A percentile compares a stretch with the other conserved stretches of the same genome.
Evolutionary conservation across 1,140 invertebrate species (phyloP).

Genomic region (Lasioglossum baleicum): DNA sequence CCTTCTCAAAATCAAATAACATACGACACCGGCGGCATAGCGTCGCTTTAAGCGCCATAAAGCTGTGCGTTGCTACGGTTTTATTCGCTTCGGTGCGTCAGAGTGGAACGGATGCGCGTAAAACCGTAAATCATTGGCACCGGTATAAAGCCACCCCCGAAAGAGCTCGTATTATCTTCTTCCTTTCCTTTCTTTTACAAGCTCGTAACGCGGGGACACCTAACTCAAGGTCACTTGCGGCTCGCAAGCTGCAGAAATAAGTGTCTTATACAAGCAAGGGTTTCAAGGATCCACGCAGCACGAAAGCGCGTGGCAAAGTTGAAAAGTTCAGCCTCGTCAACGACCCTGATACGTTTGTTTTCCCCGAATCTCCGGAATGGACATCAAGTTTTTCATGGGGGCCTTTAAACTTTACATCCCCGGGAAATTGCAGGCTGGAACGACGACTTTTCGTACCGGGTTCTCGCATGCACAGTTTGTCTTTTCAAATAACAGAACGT

Average conservation of each 20-base stretch:
- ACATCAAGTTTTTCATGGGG: background rate
- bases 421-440: background rate
- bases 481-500: background rate
- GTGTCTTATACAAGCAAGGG: too few relatives aligned
- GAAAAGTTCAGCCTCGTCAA: background rate
- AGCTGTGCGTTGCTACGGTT: background rate
- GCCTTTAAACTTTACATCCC: background rate
- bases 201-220: background rate
- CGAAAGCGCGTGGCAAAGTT: background rate
- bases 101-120: background rate
- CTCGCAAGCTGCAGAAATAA: too few relatives aligned
- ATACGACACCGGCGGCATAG: background rate
- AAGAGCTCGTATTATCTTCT: background rate
- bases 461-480: background rate
- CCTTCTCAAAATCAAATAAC: background rate
- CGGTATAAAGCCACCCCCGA: slow-evolving; percentile 3
- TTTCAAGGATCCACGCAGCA: background rate
- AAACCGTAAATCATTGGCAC: slow-evolving; percentile 15
- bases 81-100: slow-evolving; percentile 17
- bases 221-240: slow-evolving; percentile 38
- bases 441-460: background rate
- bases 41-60: slow-evolving; percentile 1
- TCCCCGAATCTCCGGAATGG: too few relatives aligned
- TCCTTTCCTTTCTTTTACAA: background rate
- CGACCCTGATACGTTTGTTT: background rate